Conservation (phyloP, 1,140 invertebrate species). For the Drosophila pseudoananassae region DNA sequence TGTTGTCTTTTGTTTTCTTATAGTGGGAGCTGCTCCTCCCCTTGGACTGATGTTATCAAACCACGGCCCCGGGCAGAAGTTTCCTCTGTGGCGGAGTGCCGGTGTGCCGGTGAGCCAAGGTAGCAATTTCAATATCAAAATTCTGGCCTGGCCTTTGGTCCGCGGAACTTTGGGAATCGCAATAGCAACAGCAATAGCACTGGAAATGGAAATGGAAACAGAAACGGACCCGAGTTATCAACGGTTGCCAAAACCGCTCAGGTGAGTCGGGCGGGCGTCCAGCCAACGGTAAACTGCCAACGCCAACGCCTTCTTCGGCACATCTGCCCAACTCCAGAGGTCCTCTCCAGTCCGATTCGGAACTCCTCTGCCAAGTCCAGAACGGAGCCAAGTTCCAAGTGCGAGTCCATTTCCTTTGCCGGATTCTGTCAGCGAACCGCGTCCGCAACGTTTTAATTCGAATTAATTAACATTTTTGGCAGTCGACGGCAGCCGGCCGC, state of each 20-base stretch:
- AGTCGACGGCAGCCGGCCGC: slow-evolving; percentile 39
- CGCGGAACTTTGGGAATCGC: slow-evolving; percentile 17
- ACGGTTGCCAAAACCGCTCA: slow-evolving; percentile 43
- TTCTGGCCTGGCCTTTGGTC: slow-evolving; percentile 73
- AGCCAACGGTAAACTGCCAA: slow-evolving; percentile 72
- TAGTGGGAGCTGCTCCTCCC: slow-evolving; percentile 52
- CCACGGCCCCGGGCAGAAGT: slow-evolving; percentile 65
- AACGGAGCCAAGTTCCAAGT: not conserved
- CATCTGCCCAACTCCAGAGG: slow-evolving; percentile 44
- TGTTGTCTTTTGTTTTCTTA: slow-evolving; percentile 72
- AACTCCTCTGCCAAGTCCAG: slow-evolving; percentile 27
- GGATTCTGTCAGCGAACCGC: slow-evolving; percentile 37
- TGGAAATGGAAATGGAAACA: slow-evolving; percentile 14
- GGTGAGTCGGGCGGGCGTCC: slow-evolving; percentile 53
- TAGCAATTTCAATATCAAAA: slow-evolving; percentile 81
- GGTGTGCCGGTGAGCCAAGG: slow-evolving; percentile 51
- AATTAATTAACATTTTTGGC: slow-evolving; percentile 74
- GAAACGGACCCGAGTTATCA: slow-evolving; percentile 34
- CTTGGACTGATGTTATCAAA: slow-evolving; percentile 67
- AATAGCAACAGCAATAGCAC: not conserved
- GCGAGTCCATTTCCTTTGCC: slow-evolving; percentile 21
- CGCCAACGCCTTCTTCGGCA: slow-evolving; percentile 68
- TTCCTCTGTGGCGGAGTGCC: slow-evolving; percentile 30
- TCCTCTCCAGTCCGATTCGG: slow-evolving; percentile 19
- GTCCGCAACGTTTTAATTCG: slow-evolving; percentile 71